Base-by-base conservation (phyloP, 1,140 invertebrate species). In the Calosoma granatense region DNA sequence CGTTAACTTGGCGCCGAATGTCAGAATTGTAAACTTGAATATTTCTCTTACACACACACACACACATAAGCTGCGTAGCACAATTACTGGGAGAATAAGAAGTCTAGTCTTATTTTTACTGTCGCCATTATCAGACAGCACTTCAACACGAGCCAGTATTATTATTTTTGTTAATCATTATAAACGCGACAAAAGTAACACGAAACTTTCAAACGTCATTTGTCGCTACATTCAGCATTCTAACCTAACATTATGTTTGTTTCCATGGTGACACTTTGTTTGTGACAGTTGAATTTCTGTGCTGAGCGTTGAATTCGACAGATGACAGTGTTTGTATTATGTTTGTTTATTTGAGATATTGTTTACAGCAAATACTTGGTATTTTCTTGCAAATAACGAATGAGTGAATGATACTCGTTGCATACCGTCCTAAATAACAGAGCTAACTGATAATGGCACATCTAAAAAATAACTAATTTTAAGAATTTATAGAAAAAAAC, bases 31-130 rank as follows among this genome's bases (percentile, higher is more conserved):
- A 36, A 36, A 36, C 6, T 9, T 9, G n/a, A 36, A 36, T 9
- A 36, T 9, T n/a, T 9, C 6, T 36, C 6, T 36, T 36, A 36
- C 26, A 6, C 6, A 36, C n/a, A 6, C 26, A 9, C 26, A n/a
- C 26, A 47, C 17, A 11, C 41, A 11, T 47, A 17, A 47, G n/a
- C n/a, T n/a, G 17, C 17, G 41, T 47, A 17, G 41, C 15, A 3
- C 41, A 47, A 47, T 17, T 47, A 17, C 41, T 47, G 41, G 15
- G 41, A 47, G 41, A 47, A n/a, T n/a, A 3, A 47, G 9, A 47
- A 17, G 17, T 47, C 41, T 47, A 47, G 41, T 47, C 41, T 47
- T 47, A 47, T 47, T 47, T 47, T 47, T 47, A 47, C 41, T 47
- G 41, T 12, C 9, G 17, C 41, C 41, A 47, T 47, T 47, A 47